phyloP scores from a whole-genome alignment of 2,888 invertebrate genomes.

The Apodemia zela region DNA sequence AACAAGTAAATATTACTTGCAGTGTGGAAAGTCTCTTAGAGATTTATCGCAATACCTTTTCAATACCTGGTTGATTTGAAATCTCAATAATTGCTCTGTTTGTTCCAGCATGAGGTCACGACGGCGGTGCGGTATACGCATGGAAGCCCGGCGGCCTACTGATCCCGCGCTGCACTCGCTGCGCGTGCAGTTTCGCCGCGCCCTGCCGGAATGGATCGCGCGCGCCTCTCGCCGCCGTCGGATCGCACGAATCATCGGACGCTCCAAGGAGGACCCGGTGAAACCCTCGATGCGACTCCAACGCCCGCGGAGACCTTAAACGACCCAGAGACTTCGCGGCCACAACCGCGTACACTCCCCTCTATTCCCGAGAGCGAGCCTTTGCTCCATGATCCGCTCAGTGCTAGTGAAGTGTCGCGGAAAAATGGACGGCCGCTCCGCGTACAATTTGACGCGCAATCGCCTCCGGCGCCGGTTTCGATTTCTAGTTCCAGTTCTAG shows the following conservation, averaged over 20 bases:
- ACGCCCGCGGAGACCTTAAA: slow-evolving; percentile 54
- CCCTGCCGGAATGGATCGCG: slow-evolving; percentile 68
- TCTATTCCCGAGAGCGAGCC: slow-evolving; percentile 69
- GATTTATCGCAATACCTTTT: too few relatives aligned
- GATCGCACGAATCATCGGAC: slow-evolving; percentile 59
- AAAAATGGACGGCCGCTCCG: slow-evolving; percentile 70
- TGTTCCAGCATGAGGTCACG: slow-evolving; percentile 76
- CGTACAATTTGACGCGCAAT: slow-evolving; percentile 81
- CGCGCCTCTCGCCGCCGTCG: slow-evolving; percentile 66
- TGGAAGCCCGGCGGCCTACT: slow-evolving; percentile 73
- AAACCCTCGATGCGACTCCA: slow-evolving; percentile 51
- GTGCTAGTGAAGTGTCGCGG: slow-evolving; percentile 44
- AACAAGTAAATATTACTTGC: too few relatives aligned
- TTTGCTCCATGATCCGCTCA: slow-evolving; percentile 49
- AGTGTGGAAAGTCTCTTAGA: too few relatives aligned
- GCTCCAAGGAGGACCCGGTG: slow-evolving; percentile 72
- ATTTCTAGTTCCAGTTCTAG: slow-evolving; percentile 67
- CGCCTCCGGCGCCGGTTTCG: slow-evolving; percentile 62
- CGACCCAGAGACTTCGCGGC: slow-evolving; percentile 60
- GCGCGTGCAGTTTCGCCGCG: slow-evolving; percentile 63
- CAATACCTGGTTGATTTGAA: too few relatives aligned
- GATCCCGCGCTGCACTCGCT: slow-evolving; percentile 63
- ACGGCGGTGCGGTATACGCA: slow-evolving; percentile 72
- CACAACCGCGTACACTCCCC: slow-evolving; percentile 57
- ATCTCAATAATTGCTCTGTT: slow-evolving; percentile 17